Conservation (phyloP, 2,888 invertebrate genomes). For the Catocala nupta region DNA sequence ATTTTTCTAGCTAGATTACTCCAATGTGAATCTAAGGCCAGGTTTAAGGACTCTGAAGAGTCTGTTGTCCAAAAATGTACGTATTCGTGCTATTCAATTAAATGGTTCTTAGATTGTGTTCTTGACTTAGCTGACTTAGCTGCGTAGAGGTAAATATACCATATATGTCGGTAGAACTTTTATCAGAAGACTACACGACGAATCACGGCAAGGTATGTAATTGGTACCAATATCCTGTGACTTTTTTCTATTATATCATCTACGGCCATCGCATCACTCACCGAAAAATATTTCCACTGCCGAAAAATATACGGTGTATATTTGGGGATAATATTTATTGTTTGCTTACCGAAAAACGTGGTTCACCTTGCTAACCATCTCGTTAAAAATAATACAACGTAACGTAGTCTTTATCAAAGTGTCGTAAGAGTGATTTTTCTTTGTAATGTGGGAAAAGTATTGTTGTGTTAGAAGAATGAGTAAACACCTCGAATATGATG, state of each 20-base stretch:
- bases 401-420: neutral
- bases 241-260: neutral
- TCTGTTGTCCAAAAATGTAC: no score
- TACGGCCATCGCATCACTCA: neutral
- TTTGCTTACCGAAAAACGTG: conserved; percentile 2
- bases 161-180: no score
- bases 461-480: neutral
- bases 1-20: no score
- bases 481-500: conserved; percentile 3
- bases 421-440: neutral
- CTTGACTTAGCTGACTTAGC: no score
- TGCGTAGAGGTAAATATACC: no score
- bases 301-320: neutral
- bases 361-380: conserved; percentile 13
- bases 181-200: no score
- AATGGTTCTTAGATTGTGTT: no score
- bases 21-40: no score
- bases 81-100: no score
- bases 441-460: neutral
- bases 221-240: neutral
- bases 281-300: conserved; percentile 5
- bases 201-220: no score
- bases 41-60: no score
- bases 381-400: conserved; percentile 1
- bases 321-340: conserved; percentile 7